Evolutionary conservation across 2,113 vertebrate genomes (phyloP), one percentile per base, ranked within the genome.

Genomic region (Epinephelus moara): DNA sequence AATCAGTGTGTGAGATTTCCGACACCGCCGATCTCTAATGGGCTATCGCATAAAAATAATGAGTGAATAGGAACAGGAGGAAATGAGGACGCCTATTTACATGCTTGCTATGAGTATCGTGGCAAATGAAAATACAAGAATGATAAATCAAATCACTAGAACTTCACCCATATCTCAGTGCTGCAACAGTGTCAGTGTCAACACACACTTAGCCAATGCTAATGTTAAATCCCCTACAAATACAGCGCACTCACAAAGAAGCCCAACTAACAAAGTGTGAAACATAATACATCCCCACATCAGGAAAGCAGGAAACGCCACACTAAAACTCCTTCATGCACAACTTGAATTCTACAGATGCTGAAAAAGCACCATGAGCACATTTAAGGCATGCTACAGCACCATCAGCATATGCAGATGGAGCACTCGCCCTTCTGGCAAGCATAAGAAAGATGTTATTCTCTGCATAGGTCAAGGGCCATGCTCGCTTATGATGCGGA

Each of bases 11-110:
- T 52, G 79, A 72, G 80, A 88, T 90, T 79, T 86, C 85, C 8
- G 60, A 88, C 75, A 87, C 40, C 18, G 68, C 84, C 69, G 75
- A 89, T 89, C 75, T 90, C 85, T 91, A 87, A 91, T 89, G 67
- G 86, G 74, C 85, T 88, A 74, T 83, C 86, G 88, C 87, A 82
- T 90, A 70, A 71, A 90, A 91, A 93, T 92, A 90, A 92, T 90
- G 92, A 93, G 75, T 45, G 81, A 88, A 88, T 84, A 81, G 67
- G 75, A 90, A 80, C 69, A 61, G 75, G 68, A 76, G 85, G 83
- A 81, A 86, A 91, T 69, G 74, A 89, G 71, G 33, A 8, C 33
- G 83, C 69, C 81, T 88, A 72, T 90, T 88, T 92, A 87, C 75
- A 90, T 80, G 88, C 79, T 67, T 66, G 75, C 71, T 40, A 71